Base-by-base conservation (phyloP, 2,888 invertebrate species). In the Syrista parreyssii region DNA sequence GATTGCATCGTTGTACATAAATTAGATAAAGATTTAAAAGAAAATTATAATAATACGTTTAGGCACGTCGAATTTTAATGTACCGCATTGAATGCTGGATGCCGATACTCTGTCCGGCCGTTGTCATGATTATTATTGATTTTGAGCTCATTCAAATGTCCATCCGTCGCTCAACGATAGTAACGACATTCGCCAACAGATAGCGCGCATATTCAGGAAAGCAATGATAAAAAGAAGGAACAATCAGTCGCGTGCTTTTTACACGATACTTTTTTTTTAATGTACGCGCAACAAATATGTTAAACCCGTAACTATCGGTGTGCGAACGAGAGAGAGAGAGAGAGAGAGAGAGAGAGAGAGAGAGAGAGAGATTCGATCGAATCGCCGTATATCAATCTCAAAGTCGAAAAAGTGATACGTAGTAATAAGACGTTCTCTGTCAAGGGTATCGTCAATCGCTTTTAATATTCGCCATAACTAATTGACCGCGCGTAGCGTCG, bases 381-480 rank as follows among this genome's bases (percentile, higher is more conserved):
- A 2, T 2, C 40, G 12, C 6, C 40, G 23, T 72, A 32, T 68
- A 36, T 31, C 72, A 68, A 72, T 69, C 75, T 74, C 75, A 76
- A 76, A 75, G 73, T 76, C 74, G 68, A 72, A 40, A 68, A 40
- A 36, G 32, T 23, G 34, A 34, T 73, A 11, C 68, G 68, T 73
- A 73, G 76, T 55, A 74, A 31, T 40, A 75, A 32, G 74, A 77
- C 68, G 1, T 12, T 68, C 69, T 12, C 75, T 68, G 68, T 34
- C 75, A 75, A 73, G 32, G 75, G 35, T 35, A 69, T 68, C 23
- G 68, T 35, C 34, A 83, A 80, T 83, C 83, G 85, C 87, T 87
- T 87, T 88, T 83, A 83, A 87, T 86, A 85, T 87, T 82, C 86
- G 82, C 84, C 81, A 79, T 86, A 85, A 81, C n/a, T 82, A 77